Evolutionary conservation across 2,113 vertebrate genomes (phyloP), one percentile per base, ranked within the genome.

Genomic region (Leptobrachium leishanense): DNA sequence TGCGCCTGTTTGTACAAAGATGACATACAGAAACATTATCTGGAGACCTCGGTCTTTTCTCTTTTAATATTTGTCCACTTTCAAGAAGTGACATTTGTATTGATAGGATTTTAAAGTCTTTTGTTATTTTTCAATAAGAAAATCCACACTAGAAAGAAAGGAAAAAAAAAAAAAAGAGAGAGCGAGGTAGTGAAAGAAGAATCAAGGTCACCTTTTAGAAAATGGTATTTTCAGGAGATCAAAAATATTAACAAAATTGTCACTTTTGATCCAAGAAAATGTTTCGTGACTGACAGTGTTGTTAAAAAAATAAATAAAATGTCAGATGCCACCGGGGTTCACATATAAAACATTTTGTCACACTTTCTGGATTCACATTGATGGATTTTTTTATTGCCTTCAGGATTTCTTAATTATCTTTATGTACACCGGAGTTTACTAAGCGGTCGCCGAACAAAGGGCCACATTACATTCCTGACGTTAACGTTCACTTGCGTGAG

Each of bases 1-100:
- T 31, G 20, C 20, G 20, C 20, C 20, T 31, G 20, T 50, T 82
- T 82, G 85, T 88, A 88, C 88, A 88, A 85, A 85, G 81, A 82
- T 42, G 71, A 85, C 73, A 73, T 62, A 84, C 73, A 82, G 20
- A 74, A 80, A 85, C 62, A 82, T 64, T 74, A 81, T 84, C 70
- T 76, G 71, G 53, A 83, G 76, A 68, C 72, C 3, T 40, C 40
- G 12, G 65, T 13, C 66, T 43, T 43, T 81, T 79, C 1, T 10
- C 2, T 20, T 81, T 84, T 81, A 85, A 59, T 82, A 83, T 75
- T 70, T 50, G 0, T 75, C 70, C 43, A 85, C 44, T 85, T 87
- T 85, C 59, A 69, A 82, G 77, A 72, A 41, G 68, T 79, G 84
- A 81, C 53, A 66, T 69, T 86, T 86, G 64, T 71, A 59, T 44